A percentile compares a stretch with the other conserved stretches of the same genome.
Conservation (phyloP, 2,113 vertebrate genomes). For the Baryphthengus martii region DNA sequence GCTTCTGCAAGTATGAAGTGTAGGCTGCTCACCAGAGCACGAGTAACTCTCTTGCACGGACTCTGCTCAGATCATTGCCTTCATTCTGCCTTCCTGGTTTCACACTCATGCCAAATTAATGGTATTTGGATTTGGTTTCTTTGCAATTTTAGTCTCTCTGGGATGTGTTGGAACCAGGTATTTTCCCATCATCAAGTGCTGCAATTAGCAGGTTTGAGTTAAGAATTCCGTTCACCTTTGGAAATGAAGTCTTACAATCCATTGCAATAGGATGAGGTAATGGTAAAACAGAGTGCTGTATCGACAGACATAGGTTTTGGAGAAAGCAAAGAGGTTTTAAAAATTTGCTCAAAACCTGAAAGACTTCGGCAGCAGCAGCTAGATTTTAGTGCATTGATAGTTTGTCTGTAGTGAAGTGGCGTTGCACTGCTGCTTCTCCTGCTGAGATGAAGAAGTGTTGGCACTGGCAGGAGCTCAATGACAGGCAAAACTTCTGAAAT, state of each 20-base stretch:
- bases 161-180: background rate
- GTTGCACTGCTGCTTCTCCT: background rate
- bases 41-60: background rate
- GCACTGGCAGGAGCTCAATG: background rate
- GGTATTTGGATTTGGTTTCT: background rate
- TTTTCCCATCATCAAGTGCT: background rate
- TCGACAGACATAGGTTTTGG: background rate
- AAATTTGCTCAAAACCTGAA: background rate
- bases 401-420: background rate
- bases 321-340: background rate
- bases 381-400: background rate
- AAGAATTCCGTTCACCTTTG: background rate
- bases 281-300: background rate
- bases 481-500: background rate
- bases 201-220: background rate
- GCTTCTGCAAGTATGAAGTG: slow-evolving; percentile 37
- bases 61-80: background rate
- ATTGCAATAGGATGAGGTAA: background rate
- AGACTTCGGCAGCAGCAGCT: background rate
- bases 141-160: background rate
- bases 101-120: background rate
- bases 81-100: background rate
- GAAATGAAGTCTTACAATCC: background rate
- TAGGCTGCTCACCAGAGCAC: background rate
- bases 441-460: background rate